Evolutionary conservation across 2,113 vertebrate species (phyloP).

Genomic region (Microtus oregoni): DNA sequence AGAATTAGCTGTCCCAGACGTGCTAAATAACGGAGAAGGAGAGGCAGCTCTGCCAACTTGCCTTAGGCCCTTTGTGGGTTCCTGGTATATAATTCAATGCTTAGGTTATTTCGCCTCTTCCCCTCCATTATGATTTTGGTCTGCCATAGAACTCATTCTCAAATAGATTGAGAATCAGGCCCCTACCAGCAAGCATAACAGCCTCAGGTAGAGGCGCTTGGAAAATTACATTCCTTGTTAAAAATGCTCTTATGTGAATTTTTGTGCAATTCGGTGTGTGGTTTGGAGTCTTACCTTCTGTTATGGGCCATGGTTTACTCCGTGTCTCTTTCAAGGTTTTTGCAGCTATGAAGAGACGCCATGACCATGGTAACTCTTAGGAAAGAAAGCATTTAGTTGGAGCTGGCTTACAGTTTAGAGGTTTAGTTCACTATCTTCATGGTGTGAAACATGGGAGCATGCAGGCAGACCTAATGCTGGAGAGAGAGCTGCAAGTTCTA

Average conservation of each 20-base stretch:
- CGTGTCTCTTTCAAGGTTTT: not conserved
- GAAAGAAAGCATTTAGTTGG: not conserved
- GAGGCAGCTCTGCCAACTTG: not conserved
- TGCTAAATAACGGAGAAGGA: not conserved
- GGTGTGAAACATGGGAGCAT: not conserved
- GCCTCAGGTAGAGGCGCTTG: not conserved
- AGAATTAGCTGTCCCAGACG: not conserved
- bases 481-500: not conserved
- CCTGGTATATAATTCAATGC: not conserved
- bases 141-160: conserved; percentile 35
- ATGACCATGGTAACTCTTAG: not conserved
- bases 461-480: not conserved
- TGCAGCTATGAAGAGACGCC: not conserved
- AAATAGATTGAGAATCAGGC: conserved; percentile 35
- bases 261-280: conserved; percentile 53
- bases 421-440: not conserved
- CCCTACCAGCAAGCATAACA: not conserved
- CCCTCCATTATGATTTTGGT: not conserved
- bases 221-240: conserved; percentile 48
- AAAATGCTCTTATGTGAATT: conserved; percentile 41
- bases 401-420: not conserved
- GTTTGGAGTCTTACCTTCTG: conserved; percentile 29
- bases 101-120: not conserved
- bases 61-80: not conserved
- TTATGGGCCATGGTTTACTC: conserved; percentile 13